These are phyloP conservation scores for Polyodon spathula DNA, from an alignment of 2,113 vertebrate species.

Conservation along the genomic window DNA sequence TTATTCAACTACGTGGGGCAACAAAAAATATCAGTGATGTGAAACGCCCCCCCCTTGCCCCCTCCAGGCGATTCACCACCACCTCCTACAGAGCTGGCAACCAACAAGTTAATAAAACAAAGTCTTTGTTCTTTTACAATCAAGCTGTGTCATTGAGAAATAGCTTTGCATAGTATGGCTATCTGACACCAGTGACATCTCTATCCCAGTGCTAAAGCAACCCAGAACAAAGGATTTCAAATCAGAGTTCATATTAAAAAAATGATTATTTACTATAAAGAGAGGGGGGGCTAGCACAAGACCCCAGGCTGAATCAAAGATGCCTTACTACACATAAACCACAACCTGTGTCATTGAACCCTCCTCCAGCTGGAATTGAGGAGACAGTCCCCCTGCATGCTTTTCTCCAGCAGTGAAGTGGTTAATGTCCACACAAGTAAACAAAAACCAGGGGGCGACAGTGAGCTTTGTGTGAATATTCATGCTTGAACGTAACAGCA, in stretches of 20 bases:
- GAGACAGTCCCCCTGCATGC: too few relatives aligned
- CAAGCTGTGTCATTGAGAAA: slow-evolving; percentile 48
- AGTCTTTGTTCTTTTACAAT: slow-evolving; percentile 53
- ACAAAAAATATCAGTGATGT: too few relatives aligned
- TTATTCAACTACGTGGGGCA: too few relatives aligned
- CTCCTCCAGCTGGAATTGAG: too few relatives aligned
- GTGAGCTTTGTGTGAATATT: background rate
- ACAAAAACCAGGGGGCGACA: background rate
- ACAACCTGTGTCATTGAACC: too few relatives aligned
- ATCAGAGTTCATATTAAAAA: slow-evolving; percentile 1
- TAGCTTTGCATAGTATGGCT: slow-evolving; percentile 57
- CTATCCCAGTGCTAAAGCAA: slow-evolving; percentile 28
- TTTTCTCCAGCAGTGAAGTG: too few relatives aligned
- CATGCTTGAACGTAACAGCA: background rate
- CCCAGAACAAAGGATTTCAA: slow-evolving; percentile 14
- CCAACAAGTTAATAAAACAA: too few relatives aligned
- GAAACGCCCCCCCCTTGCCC: too few relatives aligned
- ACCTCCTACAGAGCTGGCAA: background rate
- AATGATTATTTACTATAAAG: slow-evolving; percentile 6
- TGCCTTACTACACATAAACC: too few relatives aligned
- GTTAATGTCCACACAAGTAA: background rate
- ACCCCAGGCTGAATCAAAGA: too few relatives aligned
- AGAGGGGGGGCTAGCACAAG: slow-evolving; percentile 3
- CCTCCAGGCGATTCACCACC: too few relatives aligned
- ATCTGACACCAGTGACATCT: slow-evolving; percentile 36